Percentiles rank a stretch among this genome's conserved stretches.
Evolutionary conservation across 2,888 invertebrate genomes (phyloP).

Genomic region (Ditula angustiorana): DNA sequence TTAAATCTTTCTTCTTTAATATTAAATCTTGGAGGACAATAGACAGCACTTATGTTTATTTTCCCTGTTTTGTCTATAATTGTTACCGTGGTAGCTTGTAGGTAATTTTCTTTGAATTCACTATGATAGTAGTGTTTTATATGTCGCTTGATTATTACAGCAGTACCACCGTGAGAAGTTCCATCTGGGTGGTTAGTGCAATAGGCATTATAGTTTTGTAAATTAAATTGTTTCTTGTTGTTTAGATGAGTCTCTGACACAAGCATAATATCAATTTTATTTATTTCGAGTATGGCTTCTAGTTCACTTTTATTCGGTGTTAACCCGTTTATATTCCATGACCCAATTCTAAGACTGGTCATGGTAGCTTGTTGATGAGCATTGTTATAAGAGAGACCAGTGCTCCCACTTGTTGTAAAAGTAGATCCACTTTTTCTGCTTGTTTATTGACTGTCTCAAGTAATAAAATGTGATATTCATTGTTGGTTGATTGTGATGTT

Average conservation of each 20-base stretch:
- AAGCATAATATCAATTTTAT: conserved; percentile 35
- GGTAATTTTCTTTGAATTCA: too few species aligned
- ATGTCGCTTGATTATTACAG: too few species aligned
- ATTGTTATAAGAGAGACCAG: conserved; percentile 11
- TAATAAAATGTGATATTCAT: neutral
- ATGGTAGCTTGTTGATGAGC: conserved; percentile 4
- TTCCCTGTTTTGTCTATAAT: neutral
- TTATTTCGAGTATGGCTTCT: conserved; percentile 39
- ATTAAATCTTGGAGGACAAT: neutral
- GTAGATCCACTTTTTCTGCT: conserved; percentile 14
- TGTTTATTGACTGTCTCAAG: conserved; percentile 13
- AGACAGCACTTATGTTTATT: neutral
- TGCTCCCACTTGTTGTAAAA: conserved; percentile 12
- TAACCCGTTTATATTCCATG: conserved; percentile 24
- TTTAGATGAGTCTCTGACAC: conserved; percentile 17
- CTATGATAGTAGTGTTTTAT: too few species aligned
- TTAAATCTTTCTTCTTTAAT: too few species aligned
- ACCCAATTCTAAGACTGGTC: neutral
- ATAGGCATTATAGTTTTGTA: conserved; percentile 3
- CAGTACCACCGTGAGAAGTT: too few species aligned
- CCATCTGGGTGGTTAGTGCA: conserved; percentile 16
- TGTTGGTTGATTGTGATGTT: conserved; percentile 6
- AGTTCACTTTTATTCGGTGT: conserved; percentile 8
- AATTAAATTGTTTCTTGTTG: neutral
- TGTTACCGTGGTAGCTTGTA: too few species aligned